phyloP scores from a whole-genome alignment of 2,888 invertebrate species.

The Caenorhabditis afra region DNA sequence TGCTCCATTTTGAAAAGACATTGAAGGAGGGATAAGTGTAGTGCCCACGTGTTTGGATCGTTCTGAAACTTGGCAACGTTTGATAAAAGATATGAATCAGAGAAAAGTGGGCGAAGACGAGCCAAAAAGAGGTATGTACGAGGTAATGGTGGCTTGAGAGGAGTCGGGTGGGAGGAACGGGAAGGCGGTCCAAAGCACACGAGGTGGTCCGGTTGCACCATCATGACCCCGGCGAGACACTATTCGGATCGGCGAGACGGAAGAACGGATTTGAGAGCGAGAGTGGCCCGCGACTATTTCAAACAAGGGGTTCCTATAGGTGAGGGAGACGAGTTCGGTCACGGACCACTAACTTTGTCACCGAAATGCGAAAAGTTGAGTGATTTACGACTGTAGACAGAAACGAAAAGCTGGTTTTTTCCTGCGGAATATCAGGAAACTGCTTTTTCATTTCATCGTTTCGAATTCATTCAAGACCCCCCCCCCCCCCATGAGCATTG shows the following conservation, averaged over 20 bases:
- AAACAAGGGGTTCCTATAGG: slow-evolving; percentile 15
- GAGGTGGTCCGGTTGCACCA: slow-evolving; percentile 39
- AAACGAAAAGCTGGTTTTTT: neutral
- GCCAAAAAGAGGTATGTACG: slow-evolving; percentile 6
- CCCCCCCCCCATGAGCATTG: too few species aligned
- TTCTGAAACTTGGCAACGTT: slow-evolving; percentile 19
- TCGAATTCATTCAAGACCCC: too few species aligned
- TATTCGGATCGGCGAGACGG: slow-evolving; percentile 5
- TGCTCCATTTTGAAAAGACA: too few species aligned
- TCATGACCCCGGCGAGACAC: slow-evolving; percentile 33
- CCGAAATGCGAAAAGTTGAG: neutral
- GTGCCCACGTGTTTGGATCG: slow-evolving; percentile 43
- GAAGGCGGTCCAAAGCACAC: slow-evolving; percentile 15
- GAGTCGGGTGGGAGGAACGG: slow-evolving; percentile 44
- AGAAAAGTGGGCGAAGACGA: slow-evolving; percentile 6
- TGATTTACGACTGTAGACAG: slow-evolving; percentile 29
- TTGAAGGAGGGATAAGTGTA: neutral
- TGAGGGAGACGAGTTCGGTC: slow-evolving; percentile 19
- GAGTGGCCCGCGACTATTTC: slow-evolving; percentile 6
- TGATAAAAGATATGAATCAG: neutral
- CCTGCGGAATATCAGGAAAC: neutral
- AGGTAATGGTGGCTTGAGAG: slow-evolving; percentile 35
- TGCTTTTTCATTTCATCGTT: too few species aligned
- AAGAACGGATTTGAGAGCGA: slow-evolving; percentile 27
- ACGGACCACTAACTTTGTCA: slow-evolving; percentile 31